A percentile compares a stretch with the other conserved stretches of the same genome.
Conservation (phyloP, 2,888 invertebrate species). For the Habrosyne pyritoides region DNA sequence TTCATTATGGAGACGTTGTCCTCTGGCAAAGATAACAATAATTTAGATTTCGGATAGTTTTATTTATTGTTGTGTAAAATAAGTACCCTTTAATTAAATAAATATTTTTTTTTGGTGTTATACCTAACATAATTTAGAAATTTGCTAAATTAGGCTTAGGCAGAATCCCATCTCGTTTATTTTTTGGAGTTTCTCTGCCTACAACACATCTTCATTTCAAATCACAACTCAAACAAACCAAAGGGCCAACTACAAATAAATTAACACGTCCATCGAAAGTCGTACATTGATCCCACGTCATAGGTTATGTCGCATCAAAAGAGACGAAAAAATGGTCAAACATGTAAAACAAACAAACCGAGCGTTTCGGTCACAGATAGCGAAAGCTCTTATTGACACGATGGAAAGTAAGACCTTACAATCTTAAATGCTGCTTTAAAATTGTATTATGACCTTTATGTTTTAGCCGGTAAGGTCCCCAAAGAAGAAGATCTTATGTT, state of each 20-base stretch:
- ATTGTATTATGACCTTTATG: conserved; percentile 43
- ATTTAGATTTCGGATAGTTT: no score
- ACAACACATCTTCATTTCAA: background rate
- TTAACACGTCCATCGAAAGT: conserved; percentile 52
- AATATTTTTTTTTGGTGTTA: no score
- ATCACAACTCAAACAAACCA: background rate
- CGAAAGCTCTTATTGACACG: conserved; percentile 82
- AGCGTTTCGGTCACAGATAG: conserved; percentile 74
- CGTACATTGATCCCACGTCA: conserved; percentile 38
- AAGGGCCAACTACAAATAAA: conserved; percentile 27
- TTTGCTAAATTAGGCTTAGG: no score
- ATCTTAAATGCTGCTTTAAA: conserved; percentile 29
- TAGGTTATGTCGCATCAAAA: conserved; percentile 38
- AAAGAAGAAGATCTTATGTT: conserved; percentile 18
- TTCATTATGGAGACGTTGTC: no score
- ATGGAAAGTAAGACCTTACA: conserved; percentile 72
- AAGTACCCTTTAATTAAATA: no score
- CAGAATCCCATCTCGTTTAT: no score
- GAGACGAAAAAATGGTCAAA: conserved; percentile 64
- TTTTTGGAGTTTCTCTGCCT: background rate
- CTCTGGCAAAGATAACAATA: no score
- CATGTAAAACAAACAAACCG: conserved; percentile 71
- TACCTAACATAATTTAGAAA: no score
- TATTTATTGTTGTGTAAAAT: no score
- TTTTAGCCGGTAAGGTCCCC: conserved; percentile 29